Evolutionary conservation across 1,140 invertebrate species (phyloP).

Genomic region (Sitodiplosis mosellana): DNA sequence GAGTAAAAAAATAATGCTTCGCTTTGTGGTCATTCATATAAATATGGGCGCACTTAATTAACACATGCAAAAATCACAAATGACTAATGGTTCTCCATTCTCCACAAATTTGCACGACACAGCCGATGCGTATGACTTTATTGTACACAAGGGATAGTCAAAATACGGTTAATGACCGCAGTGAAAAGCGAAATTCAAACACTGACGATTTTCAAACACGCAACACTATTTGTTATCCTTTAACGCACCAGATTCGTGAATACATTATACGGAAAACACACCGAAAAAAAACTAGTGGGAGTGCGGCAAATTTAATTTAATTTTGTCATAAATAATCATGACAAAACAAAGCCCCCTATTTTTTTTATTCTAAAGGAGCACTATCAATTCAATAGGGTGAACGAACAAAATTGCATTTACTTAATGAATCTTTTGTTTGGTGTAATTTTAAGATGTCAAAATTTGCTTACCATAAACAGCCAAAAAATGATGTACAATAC

Average conservation of each 20-base stretch:
- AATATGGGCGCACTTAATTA: constrained; percentile 8
- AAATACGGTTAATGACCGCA: background rate
- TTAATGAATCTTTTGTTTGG: background rate
- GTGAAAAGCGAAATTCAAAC: background rate
- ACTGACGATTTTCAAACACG: no score
- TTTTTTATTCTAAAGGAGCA: constrained; percentile 2
- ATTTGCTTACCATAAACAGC: constrained; percentile 61
- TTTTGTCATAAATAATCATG: constrained; percentile 3
- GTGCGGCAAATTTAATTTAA: background rate
- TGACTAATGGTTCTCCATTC: no score
- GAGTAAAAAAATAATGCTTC: no score
- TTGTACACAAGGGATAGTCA: background rate
- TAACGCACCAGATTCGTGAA: no score
- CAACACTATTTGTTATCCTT: no score
- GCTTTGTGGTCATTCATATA: no score
- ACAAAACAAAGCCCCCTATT: background rate
- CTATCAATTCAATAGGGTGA: background rate
- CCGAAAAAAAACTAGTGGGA: background rate
- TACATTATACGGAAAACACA: background rate
- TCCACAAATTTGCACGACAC: no score
- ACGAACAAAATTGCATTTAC: background rate
- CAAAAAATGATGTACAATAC: constrained; percentile 69
- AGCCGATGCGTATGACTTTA: background rate
- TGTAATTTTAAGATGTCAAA: background rate
- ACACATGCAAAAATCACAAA: background rate